Base-by-base conservation (phyloP, 1,140 invertebrate genomes). In the Anoplolepis gracilipes region DNA sequence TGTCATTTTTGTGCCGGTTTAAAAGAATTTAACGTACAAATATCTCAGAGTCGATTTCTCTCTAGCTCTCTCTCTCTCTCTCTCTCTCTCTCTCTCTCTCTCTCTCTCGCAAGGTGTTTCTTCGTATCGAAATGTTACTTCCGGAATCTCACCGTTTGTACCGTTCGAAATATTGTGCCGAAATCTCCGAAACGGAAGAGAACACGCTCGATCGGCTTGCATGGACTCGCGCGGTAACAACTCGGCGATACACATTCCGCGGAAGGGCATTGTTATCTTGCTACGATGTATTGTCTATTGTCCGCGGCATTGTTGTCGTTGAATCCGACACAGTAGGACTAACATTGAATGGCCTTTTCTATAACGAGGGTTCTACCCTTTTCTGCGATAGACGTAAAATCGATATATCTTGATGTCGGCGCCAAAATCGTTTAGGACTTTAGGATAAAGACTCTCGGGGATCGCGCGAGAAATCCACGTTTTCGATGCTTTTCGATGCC, bases 261-360 rank as follows among this genome's bases (percentile, higher is more conserved):
- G 78, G 78, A 70, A 81, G 65, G 36, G 65, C 53, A 81, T 81
- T 81, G 78, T 82, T 82, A 36, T 61, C 49, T 28, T 36, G 53
- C 78, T 39, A 61, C 53, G 28, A 82, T 82, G 53, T 72, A 82
- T 82, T 82, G 53, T 82, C 67, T 82, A 82, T 72, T 82, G 78
- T 82, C 25, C 78, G 36, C 78, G 53, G 53, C 53, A 59, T 49
- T 57, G 59, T 81, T 78, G 65, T 81, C 36, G 65, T 82, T 30
- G 67, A 42, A 82, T 82, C 39, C 78, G 46, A 46, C 46, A 39
- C 36, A 57, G 22, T 59, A 22, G 49, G 78, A 81, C 67, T 30
- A 82, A 73, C 78, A 36, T 16, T 72, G 25, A 73, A 82, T 72
- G 67, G 49, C 19, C 78, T 72, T 59, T 82, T 61, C 67, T 22